Base-by-base conservation (phyloP, 2,113 vertebrate genomes). In the Passer montanus region DNA sequence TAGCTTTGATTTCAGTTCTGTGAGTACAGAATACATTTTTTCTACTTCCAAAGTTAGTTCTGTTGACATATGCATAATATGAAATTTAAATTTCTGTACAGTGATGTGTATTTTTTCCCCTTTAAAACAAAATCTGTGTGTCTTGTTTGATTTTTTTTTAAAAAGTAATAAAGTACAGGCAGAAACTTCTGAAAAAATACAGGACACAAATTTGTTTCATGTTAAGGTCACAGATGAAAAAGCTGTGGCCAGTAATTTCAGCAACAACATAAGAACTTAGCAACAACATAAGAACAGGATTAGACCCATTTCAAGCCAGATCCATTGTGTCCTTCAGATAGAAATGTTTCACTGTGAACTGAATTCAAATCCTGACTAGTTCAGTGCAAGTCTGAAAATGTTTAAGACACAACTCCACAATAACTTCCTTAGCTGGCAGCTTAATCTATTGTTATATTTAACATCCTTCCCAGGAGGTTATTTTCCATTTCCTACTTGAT, bases 81-180 rank as follows among this genome's bases (percentile, higher is more conserved):
- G 23, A 68, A 90, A 46, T 52, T 53, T 37, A 47, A 44, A 79
- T 76, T 83, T 73, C 14, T 11, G 16, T 68, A 68, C 33, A 63
- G 3, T 52, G 15, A 15, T 1, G 0, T 1, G 0, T 23, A 20
- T 43, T 63, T 89, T 43, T 9, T 2, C 6, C 22, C 4, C 5
- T 86, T 67, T 67, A 46, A 72, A 78, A 59, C 3, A 78, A 81
- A 91, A 67, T 30, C 0, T 1, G 2, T 27, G 14, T 9, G 13
- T 23, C 15, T 59, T 27, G 1, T 41, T 74, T 53, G 7, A 58
- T 28, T 78, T 23, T 78, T 23, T 2, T 2, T 33, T 74, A 93
- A 26, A 1, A 46, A 8, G 12, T 37, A 41, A 62, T 7, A 59
- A 74, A 87, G 20, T 31, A 39, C 6, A 58, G 37, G 35, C 6